Evolutionary conservation across 1,140 invertebrate genomes (phyloP).

Genomic region (Drosophila serrata): DNA sequence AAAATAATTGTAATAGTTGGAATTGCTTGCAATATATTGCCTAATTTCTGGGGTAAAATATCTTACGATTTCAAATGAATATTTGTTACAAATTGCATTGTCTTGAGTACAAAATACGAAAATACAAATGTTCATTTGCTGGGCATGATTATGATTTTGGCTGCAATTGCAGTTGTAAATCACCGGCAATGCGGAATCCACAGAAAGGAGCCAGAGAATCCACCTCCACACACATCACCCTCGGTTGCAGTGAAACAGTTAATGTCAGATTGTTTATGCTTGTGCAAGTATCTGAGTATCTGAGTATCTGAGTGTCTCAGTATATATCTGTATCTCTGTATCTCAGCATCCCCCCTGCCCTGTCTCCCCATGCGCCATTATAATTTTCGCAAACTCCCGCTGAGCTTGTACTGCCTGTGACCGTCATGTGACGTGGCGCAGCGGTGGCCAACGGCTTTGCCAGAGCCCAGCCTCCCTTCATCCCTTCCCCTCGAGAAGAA

Average conservation of each 20-base stretch:
- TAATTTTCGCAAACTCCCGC: constrained; percentile 70
- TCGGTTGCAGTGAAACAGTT: constrained; percentile 16
- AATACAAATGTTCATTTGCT: constrained; percentile 14
- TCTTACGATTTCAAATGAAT: not conserved
- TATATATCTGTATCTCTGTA: not conserved
- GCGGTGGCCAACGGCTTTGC: constrained; percentile 42
- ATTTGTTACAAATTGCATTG: constrained; percentile 17
- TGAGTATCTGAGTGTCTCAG: not conserved
- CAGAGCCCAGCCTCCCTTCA: not conserved
- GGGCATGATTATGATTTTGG: constrained; percentile 16
- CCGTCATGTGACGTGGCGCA: constrained; percentile 43
- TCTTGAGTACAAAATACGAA: constrained; percentile 15
- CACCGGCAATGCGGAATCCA: constrained; percentile 28
- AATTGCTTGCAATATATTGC: not conserved
- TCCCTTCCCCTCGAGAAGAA: constrained; percentile 6
- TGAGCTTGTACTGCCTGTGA: constrained; percentile 35
- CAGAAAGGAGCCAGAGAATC: not conserved
- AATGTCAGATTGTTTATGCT: constrained; percentile 36
- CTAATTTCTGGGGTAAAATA: not conserved
- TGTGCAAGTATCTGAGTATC: constrained; percentile 8
- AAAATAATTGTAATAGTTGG: not conserved
- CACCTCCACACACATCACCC: not conserved
- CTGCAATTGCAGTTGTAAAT: constrained; percentile 43
- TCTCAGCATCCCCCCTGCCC: not conserved
- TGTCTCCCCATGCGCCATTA: constrained; percentile 43